Evolutionary conservation across 2,113 vertebrate genomes (phyloP).

Genomic region (Dryoscopus gambensis): DNA sequence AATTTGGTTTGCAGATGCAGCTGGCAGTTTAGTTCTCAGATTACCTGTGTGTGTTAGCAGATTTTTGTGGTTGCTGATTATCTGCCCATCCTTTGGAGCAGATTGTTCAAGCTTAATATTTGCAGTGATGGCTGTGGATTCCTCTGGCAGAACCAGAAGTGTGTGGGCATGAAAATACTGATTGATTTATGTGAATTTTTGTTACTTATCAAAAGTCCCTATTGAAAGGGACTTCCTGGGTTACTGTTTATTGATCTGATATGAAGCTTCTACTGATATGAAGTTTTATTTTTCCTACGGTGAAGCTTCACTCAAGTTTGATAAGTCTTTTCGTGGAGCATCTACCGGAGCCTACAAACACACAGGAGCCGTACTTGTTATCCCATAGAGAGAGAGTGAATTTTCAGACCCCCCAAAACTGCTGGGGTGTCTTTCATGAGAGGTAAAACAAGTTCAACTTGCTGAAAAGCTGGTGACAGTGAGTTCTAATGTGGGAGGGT

Average conservation of each 20-base stretch:
- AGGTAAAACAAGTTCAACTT: not conserved
- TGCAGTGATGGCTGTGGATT: not conserved
- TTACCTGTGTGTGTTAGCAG: not conserved
- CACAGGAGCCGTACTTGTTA: not conserved
- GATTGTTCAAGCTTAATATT: not conserved
- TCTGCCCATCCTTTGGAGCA: not conserved
- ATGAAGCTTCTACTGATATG: not conserved
- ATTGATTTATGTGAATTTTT: not conserved
- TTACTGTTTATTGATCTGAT: not conserved
- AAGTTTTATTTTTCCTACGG: not conserved
- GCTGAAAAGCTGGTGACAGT: not conserved
- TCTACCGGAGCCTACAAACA: not conserved
- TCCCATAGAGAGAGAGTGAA: not conserved
- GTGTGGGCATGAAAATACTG: not conserved
- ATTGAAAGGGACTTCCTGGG: not conserved
- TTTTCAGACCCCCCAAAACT: not conserved
- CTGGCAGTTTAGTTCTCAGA: not conserved
- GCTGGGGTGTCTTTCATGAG: not conserved
- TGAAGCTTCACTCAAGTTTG: not conserved
- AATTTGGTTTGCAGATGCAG: not conserved
- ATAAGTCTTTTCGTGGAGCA: not conserved
- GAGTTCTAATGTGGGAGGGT: not conserved
- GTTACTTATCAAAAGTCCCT: not conserved
- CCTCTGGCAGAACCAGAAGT: not conserved
- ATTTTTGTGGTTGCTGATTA: not conserved